Percentiles rank a stretch among this genome's conserved stretches.
phyloP scores from a whole-genome alignment of 2,888 invertebrate genomes.

The Nasonovia ribisnigri region DNA sequence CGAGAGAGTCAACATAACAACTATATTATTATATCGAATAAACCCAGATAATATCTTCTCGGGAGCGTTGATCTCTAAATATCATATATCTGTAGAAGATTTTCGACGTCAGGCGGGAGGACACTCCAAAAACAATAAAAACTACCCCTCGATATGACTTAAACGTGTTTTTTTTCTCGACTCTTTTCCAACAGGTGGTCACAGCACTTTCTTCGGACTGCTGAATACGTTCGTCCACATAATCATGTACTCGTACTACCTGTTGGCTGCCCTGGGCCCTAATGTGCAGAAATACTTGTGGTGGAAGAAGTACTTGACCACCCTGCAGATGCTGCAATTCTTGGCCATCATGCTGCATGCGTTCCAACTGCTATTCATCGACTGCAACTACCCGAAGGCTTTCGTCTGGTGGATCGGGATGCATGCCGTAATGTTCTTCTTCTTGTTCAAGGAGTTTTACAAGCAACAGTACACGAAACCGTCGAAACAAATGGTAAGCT shows the following conservation, averaged over 20 bases:
- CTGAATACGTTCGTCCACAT: constrained; percentile 97
- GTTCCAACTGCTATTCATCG: constrained; percentile 90
- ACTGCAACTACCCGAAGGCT: constrained; percentile 93
- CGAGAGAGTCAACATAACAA: not conserved
- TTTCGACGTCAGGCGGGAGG: not conserved
- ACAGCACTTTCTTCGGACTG: constrained; percentile 95
- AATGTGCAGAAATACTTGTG: constrained; percentile 87
- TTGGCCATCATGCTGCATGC: constrained; percentile 91
- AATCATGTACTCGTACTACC: constrained; percentile 94
- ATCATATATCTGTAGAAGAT: not conserved
- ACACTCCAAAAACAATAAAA: not conserved
- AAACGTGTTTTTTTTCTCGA: not conserved
- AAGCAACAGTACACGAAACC: constrained; percentile 80
- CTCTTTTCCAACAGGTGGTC: constrained; percentile 78
- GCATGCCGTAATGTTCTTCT: constrained; percentile 96
- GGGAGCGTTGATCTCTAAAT: not conserved
- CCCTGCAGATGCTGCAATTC: constrained; percentile 94
- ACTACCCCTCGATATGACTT: not conserved
- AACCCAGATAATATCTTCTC: not conserved
- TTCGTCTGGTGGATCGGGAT: constrained; percentile 96
- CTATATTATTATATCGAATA: not conserved
- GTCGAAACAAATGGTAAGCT: constrained; percentile 69
- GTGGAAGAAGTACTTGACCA: constrained; percentile 97
- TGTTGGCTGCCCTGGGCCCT: constrained; percentile 92
- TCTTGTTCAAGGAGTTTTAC: constrained; percentile 95